Conservation (phyloP, 2,888 invertebrate species). For the Coleophora flavipennella region DNA sequence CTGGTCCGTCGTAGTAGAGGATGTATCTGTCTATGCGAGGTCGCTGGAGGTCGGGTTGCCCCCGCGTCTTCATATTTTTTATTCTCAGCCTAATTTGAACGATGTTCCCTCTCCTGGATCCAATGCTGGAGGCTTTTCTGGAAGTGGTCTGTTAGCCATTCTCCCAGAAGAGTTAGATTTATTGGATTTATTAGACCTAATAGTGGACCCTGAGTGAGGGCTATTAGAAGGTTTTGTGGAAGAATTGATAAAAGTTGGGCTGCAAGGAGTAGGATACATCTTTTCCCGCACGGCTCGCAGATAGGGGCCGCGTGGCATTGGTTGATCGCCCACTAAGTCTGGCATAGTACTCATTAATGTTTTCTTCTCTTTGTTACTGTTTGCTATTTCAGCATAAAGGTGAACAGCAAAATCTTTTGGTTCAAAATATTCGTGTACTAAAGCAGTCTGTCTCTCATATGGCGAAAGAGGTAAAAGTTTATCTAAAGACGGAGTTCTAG, state of each 20-base stretch:
- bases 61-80: background rate
- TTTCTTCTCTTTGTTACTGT: constrained; percentile 50
- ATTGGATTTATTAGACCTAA: constrained; percentile 38
- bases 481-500: constrained; percentile 72
- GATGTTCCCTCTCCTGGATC: constrained; percentile 60
- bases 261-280: constrained; percentile 33
- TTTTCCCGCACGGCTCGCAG: constrained; percentile 75
- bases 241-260: constrained; percentile 11
- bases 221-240: constrained; percentile 27
- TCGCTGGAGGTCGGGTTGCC: constrained; percentile 3
- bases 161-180: constrained; percentile 60
- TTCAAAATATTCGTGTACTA: constrained; percentile 65
- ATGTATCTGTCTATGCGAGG: constrained; percentile 3
- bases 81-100: constrained; percentile 34
- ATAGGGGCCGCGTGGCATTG: constrained; percentile 71
- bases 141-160: constrained; percentile 80
- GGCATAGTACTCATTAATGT: constrained; percentile 48
- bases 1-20: too few relatives aligned
- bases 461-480: constrained; percentile 66
- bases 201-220: constrained; percentile 34
- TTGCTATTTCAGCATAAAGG: constrained; percentile 75
- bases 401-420: constrained; percentile 71
- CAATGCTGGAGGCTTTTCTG: constrained; percentile 69
- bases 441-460: constrained; percentile 52
- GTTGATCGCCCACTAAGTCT: constrained; percentile 53